Evolutionary conservation across 1,140 invertebrate species (phyloP).

Genomic region (Brachionus manjavacas): DNA sequence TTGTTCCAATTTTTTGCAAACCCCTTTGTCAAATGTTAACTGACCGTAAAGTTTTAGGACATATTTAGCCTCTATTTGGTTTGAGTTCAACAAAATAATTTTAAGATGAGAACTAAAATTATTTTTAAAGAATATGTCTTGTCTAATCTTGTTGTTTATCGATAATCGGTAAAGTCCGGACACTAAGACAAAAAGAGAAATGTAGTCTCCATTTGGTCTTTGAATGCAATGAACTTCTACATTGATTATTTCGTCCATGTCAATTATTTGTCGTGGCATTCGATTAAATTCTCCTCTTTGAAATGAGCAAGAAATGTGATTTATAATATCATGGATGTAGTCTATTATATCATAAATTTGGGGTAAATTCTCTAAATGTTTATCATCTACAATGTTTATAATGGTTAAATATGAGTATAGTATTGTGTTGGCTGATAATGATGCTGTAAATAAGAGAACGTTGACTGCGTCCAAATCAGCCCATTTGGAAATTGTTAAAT

Average conservation of each 20-base stretch:
- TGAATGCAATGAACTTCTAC: background rate
- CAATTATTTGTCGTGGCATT: background rate
- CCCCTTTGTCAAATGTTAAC: background rate
- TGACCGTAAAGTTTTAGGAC: background rate
- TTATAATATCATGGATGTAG: background rate
- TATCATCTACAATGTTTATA: background rate
- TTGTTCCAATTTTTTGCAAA: background rate
- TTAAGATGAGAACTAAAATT: background rate
- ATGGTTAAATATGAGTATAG: background rate
- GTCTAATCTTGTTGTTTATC: background rate
- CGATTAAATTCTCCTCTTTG: background rate
- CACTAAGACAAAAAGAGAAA: background rate
- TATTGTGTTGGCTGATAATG: background rate
- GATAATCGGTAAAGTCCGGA: background rate
- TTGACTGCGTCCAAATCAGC: background rate
- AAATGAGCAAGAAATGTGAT: background rate
- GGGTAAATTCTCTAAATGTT: background rate
- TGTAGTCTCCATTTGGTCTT: background rate
- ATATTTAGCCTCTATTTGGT: background rate
- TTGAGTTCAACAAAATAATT: background rate
- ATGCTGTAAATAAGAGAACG: background rate
- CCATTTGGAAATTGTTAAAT: constrained; percentile 1
- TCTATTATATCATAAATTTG: background rate
- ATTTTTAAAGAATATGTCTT: constrained; percentile 1
- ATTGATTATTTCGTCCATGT: background rate